Conservation (phyloP, 2,888 invertebrate genomes). For the Meteorus cinctellus region DNA sequence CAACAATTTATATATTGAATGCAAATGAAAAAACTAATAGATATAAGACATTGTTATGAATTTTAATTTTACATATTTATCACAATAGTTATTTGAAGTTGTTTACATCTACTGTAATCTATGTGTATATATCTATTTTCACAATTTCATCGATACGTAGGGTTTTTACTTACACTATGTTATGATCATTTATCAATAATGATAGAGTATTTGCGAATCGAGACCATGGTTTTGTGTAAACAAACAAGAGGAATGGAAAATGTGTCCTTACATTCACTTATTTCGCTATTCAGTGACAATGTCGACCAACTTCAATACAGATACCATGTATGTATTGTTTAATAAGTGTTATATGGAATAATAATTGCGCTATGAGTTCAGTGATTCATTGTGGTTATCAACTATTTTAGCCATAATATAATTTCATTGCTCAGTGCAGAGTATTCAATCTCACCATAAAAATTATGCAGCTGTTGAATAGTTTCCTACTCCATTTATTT, state of each 20-base stretch:
- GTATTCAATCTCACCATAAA: neutral
- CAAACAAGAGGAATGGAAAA: neutral
- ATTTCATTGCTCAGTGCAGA: slow-evolving; percentile 13
- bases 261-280: neutral
- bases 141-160: neutral
- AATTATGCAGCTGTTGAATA: neutral
- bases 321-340: slow-evolving; percentile 28
- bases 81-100: neutral
- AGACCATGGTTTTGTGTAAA: neutral
- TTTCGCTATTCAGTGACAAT: neutral
- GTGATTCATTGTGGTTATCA: slow-evolving; percentile 18
- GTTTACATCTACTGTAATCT: slow-evolving; percentile 1
- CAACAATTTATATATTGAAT: neutral
- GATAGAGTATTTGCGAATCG: neutral
- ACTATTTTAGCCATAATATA: neutral
- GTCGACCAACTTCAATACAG: neutral
- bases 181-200: neutral
- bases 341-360: slow-evolving; percentile 5
- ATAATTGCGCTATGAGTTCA: slow-evolving; percentile 14
- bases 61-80: slow-evolving; percentile 9
- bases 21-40: neutral
- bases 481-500: neutral
- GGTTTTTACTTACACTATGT: slow-evolving; percentile 18
- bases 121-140: slow-evolving; percentile 26
- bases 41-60: neutral